Percentiles rank a stretch among this genome's conserved stretches.
Evolutionary conservation across 2,888 invertebrate species (phyloP).

Genomic region (Ecdyonurus torrentis): DNA sequence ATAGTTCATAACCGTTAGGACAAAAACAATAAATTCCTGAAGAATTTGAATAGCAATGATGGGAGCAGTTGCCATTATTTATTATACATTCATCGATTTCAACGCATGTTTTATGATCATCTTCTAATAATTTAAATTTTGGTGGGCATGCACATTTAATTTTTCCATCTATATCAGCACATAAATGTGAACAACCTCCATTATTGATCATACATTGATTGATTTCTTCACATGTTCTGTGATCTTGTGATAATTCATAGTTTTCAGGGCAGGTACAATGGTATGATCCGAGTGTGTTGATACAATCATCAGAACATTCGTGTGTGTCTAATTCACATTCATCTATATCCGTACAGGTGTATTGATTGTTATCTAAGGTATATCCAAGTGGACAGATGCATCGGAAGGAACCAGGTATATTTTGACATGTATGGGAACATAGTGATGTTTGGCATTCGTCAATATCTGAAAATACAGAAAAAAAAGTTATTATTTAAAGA

Average conservation of each 20-base stretch:
- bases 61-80: neutral
- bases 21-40: neutral
- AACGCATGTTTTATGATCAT: neutral
- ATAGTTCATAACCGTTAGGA: neutral
- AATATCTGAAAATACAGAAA: neutral
- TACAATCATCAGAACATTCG: constrained; percentile 16
- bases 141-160: neutral
- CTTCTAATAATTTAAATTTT: neutral
- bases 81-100: neutral
- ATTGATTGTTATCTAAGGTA: neutral
- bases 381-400: constrained; percentile 18
- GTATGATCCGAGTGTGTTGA: constrained; percentile 19
- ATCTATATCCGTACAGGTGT: neutral
- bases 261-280: constrained; percentile 14
- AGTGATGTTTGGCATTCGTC: neutral
- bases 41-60: neutral
- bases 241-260: neutral
- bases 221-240: neutral
- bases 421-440: constrained; percentile 31
- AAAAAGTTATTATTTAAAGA: neutral
- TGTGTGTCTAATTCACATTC: neutral
- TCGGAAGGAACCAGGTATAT: constrained; percentile 22
- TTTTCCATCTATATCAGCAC: neutral
- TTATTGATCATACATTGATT: neutral
- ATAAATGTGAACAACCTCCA: neutral